These are phyloP conservation scores for Diogma glabrata DNA, from an alignment of 2,888 invertebrate genomes.

Conservation along the genomic window DNA sequence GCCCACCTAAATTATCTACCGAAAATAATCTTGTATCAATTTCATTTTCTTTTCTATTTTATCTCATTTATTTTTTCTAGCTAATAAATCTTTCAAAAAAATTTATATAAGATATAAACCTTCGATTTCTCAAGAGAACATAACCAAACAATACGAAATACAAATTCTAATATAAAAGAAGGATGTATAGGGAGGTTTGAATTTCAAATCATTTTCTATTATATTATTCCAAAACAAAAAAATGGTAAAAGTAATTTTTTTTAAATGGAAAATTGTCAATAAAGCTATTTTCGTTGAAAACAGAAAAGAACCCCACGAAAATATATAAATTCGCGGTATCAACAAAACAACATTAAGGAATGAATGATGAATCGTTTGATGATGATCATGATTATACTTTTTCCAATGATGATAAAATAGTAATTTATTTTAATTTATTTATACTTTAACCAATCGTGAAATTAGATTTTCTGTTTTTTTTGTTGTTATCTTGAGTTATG, in stretches of 20 bases:
- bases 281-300: slow-evolving; percentile 3
- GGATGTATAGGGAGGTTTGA: too few species aligned
- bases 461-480: slow-evolving; percentile 3
- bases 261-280: slow-evolving; percentile 2
- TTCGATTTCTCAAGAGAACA: slow-evolving; percentile 7
- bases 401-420: too few species aligned
- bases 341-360: neutral
- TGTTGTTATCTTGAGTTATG: slow-evolving; percentile 1
- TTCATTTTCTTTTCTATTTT: too few species aligned
- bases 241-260: neutral
- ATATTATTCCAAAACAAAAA: slow-evolving; percentile 5
- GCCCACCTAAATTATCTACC: too few species aligned
- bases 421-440: slow-evolving; percentile 8
- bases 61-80: too few species aligned
- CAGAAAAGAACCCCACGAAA: slow-evolving; percentile 3
- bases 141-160: too few species aligned
- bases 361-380: slow-evolving; percentile 3
- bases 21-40: too few species aligned
- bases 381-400: slow-evolving; percentile 6
- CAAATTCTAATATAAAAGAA: too few species aligned
- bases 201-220: too few species aligned
- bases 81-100: slow-evolving; percentile 4
- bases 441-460: slow-evolving; percentile 8
- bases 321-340: too few species aligned
- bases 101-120: too few species aligned